A percentile compares a stretch with the other conserved stretches of the same genome.
phyloP scores from a whole-genome alignment of 2,888 invertebrate genomes.

The Pyrgus malvae region DNA sequence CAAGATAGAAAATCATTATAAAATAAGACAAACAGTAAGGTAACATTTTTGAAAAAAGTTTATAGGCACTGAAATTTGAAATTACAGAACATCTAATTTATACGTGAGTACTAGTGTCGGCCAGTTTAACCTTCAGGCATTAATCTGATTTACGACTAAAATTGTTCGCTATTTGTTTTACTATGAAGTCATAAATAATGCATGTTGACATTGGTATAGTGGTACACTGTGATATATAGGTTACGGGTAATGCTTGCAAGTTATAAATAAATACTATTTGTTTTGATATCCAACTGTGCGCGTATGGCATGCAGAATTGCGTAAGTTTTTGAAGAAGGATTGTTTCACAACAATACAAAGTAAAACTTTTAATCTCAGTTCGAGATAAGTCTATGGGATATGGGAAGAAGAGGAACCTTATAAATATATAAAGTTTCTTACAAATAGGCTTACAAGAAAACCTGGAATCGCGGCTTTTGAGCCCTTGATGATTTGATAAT shows the following conservation, averaged over 20 bases:
- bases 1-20: no score
- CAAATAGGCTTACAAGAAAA: no score
- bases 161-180: conserved; percentile 50
- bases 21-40: no score
- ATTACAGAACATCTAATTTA: no score
- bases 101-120: no score
- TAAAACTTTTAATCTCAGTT: no score
- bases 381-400: not conserved
- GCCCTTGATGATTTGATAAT: no score
- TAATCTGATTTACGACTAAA: conserved; percentile 49
- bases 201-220: conserved; percentile 4
- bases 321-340: not conserved
- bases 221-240: not conserved
- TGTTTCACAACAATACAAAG: not conserved
- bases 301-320: not conserved
- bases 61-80: no score
- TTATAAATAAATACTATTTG: not conserved
- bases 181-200: conserved; percentile 29
- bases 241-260: not conserved
- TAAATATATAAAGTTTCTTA: no score
- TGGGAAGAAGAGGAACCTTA: no score
- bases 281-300: not conserved
- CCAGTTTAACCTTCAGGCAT: conserved; percentile 46
- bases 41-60: no score
- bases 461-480: no score